These are phyloP conservation scores for Ormyrus thymus DNA, from an alignment of 2,888 invertebrate species.

Conservation along the genomic window DNA sequence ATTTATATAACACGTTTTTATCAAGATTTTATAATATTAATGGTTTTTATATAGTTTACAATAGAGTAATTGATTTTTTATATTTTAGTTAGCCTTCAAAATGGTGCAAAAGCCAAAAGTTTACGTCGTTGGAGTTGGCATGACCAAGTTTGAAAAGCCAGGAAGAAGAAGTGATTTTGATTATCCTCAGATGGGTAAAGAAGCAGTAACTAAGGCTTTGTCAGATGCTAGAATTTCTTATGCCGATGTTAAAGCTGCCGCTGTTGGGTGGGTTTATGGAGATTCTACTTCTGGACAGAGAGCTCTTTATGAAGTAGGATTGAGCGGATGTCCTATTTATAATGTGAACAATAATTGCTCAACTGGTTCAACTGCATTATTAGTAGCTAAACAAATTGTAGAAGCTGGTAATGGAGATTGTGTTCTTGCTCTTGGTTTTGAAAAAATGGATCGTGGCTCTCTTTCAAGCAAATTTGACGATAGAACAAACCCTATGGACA, in stretches of 20 bases:
- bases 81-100: constrained; percentile 18
- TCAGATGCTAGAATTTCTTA: constrained; percentile 88
- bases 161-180: constrained; percentile 87
- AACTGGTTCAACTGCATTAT: constrained; percentile 94
- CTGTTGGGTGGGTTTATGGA: constrained; percentile 95
- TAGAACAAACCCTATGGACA: constrained; percentile 92
- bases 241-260: constrained; percentile 89
- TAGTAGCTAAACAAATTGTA: constrained; percentile 93
- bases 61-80: not conserved
- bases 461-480: constrained; percentile 85
- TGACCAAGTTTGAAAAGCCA: constrained; percentile 99
- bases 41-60: no score
- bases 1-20: no score
- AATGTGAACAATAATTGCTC: constrained; percentile 99
- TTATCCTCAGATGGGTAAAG: constrained; percentile 96
- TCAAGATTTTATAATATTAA: no score
- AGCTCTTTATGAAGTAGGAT: constrained; percentile 93
- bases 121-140: constrained; percentile 96
- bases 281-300: constrained; percentile 97
- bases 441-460: constrained; percentile 98
- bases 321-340: constrained; percentile 97
- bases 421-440: constrained; percentile 95
- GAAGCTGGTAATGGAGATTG: constrained; percentile 92
- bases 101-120: constrained; percentile 75
- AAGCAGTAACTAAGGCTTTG: constrained; percentile 92